Base-by-base conservation (phyloP, 2,113 vertebrate genomes). In the Dermatemys mawii region DNA sequence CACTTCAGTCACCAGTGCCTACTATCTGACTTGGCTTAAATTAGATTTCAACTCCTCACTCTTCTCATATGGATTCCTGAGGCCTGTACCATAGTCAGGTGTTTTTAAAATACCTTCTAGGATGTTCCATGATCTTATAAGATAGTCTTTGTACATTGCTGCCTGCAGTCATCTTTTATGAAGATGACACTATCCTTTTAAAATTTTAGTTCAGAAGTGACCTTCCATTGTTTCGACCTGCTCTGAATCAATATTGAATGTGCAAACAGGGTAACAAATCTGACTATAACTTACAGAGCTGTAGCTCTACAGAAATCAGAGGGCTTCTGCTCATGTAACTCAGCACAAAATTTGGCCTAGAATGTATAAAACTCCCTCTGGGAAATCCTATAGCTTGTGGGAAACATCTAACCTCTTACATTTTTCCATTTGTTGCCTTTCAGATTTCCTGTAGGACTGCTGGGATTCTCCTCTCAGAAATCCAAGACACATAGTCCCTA, bases 361-460 rank as follows among this genome's bases (percentile, higher is more conserved):
- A 44, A 32, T 84, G 2, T 60, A 76, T 79, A 83, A 96, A 89
- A 51, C 87, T 60, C 87, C 87, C 50, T 87, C 46, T 86, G 87
- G 90, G 96, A 95, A 95, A 86, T 91, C 24, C 49, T 96, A 82
- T 78, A 86, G 88, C 49, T 93, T 94, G 80, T 97, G 96, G 93
- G 97, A 97, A 97, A 84, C 14, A 11, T 85, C 9, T 22, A 50
- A 60, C 21, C 89, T 83, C 90, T 81, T 89, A 4, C 49, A 32
- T 78, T 88, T 95, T 92, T 48, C 87, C 78, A 78, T 90, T 93
- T 8, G 8, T 44, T 90, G 83, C 57, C 88, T 97, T 95, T 86
- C 70, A 92, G 80, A 54, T 76, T 70, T 79, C 80, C 94, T 94
- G 63, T 80, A 79, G 8, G 21, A 35, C 70, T 91, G 84, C 90